phyloP scores from a whole-genome alignment of 1,140 invertebrate species.

The Pseudobourletiella spinata region DNA sequence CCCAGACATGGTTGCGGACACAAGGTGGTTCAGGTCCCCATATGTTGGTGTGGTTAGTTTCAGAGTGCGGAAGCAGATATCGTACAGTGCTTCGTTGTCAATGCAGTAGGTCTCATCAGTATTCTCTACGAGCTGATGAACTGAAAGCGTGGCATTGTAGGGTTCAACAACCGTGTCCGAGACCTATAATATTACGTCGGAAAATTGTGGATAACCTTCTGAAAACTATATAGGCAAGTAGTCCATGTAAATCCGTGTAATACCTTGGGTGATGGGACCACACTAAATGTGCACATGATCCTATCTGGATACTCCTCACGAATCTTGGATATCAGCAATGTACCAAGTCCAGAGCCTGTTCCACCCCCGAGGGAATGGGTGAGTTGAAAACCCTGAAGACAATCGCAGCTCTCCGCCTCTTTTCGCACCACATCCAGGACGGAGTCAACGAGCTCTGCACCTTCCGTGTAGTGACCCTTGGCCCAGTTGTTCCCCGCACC shows the following conservation, averaged over 20 bases:
- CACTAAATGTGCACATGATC: constrained; percentile 82
- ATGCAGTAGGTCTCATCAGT: constrained; percentile 80
- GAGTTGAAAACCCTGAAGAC: constrained; percentile 52
- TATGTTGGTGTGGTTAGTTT: constrained; percentile 54
- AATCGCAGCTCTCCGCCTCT: no score
- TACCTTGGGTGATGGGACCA: constrained; percentile 83
- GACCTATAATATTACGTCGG: constrained; percentile 42
- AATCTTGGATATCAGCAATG: constrained; percentile 72
- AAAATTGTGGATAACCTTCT: no score
- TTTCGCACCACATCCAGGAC: constrained; percentile 50
- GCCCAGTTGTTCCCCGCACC: no score
- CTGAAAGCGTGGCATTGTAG: no score
- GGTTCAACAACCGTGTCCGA: no score
- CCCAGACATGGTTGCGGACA: no score
- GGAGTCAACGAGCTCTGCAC: constrained; percentile 51
- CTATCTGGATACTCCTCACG: constrained; percentile 81
- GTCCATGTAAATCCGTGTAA: no score
- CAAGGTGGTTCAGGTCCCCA: no score
- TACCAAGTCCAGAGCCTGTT: constrained; percentile 82
- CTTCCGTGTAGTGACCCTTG: no score
- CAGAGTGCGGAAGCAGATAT: constrained; percentile 56
- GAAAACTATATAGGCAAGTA: no score
- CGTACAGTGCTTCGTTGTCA: no score
- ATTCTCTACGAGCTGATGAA: constrained; percentile 76
- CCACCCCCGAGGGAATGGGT: constrained; percentile 38